Evolutionary conservation across 2,113 vertebrate species (phyloP), one percentile per base, ranked within the genome.

Genomic region (Sciurus niger): DNA sequence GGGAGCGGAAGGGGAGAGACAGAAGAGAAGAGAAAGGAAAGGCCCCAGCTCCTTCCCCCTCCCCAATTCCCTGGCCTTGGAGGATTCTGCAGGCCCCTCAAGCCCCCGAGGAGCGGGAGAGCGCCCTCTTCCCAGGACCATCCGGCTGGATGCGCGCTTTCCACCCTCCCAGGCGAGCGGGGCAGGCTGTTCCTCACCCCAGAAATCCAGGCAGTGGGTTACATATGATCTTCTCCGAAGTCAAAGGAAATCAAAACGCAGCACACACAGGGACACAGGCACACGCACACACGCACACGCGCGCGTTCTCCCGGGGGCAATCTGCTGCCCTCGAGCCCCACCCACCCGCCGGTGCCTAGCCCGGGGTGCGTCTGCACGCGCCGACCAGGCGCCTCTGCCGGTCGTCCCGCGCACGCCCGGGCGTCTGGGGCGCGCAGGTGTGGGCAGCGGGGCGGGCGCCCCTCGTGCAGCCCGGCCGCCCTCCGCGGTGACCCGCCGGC

Each of bases 181-280:
- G 18, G 32, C 48, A 28, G 51, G 73, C 25, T 93, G 82, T 18
- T 14, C 48, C 22, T 32, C 43, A 72, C 70, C 72, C 77, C 4
- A 8, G 9, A 73, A 93, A 88, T 79, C 63, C 93, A 68, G n/a
- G 43, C 7, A 4, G 63, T 68, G 94, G 60, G 60, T 85, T 95
- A 82, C 90, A 68, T 74, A 72, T 77, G 70, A 76, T 94, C 93
- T 93, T 77, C 87, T 68, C 55, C 72, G 37, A 91, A 97, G 93
- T 80, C 74, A 79, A 84, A 40, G 24, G 90, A 80, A 86, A 84
- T 74, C 60, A 60, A 63, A 93, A 43, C 0, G 60, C 83, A 37
- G 2, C 67, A 32, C 37, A 28, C 60, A 37, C 34, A n/a, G 6
- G 24, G 0, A 79, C 58, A 40, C 67, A 34, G 63, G n/a, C 43